Base-by-base conservation (phyloP, 1,140 invertebrate species). In the Heliconius hermathena region DNA sequence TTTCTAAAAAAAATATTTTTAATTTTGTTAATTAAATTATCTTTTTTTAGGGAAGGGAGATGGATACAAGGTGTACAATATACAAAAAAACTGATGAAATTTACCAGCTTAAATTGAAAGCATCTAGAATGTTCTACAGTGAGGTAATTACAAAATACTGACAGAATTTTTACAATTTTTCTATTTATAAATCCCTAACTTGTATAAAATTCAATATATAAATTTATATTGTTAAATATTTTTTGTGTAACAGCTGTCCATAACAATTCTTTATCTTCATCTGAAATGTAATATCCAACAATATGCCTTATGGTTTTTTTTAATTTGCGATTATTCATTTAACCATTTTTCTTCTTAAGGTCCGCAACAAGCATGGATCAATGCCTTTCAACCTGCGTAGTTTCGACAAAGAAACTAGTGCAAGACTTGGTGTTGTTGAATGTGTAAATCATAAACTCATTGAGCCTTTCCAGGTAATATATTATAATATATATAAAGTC, bases 31-130 rank as follows among this genome's bases (percentile, higher is more conserved):
- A 60, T 72, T 57, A 22, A 22, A 60, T 38, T 46, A 0, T 46
- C 41, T 46, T 46, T 13, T 46, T 88, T 54, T 52, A 94, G 93
- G 98, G 98, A 46, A 97, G 97, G 89, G 99, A 99, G 95, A 96
- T 97, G 92, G 98, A 99, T 86, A 98, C 98, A 20, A 96, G 99
- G 88, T 99, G 99, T 60, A 99, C 99, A 66, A 98, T 99, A 88
- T 99, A 98, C 95, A 99, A 99, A 95, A 99, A 99, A 96, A 99
- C 99, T 81, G 99, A 99, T 88, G 98, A 99, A 93, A 97, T 98
- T 77, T 99, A 99, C 95, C 98, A 98, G 93, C 95, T 99, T 76
- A 99, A 99, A 95, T 95, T 99, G 93, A 99, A 99, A 95, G 97
- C 99, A 71, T 99, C 99, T 20, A 97, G 99, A 88, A 97, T 97